Conservation (phyloP, 2,797 vertebrate genomes). For the Phalanger gymnotis region DNA sequence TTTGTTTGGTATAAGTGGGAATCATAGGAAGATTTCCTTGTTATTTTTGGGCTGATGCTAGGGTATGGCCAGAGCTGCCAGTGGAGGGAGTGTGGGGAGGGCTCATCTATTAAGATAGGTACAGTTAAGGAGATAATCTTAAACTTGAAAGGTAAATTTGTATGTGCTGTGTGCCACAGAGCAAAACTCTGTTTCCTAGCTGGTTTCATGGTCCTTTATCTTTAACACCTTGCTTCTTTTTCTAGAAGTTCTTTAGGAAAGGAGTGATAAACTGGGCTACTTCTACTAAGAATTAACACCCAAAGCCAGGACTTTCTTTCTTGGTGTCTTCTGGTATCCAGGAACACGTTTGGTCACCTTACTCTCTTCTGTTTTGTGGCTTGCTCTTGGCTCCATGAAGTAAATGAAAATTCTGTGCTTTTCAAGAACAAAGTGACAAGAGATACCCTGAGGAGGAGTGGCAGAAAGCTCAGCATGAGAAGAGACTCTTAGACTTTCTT, state of each 20-base stretch:
- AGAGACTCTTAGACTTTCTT: not conserved
- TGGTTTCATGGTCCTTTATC: not conserved
- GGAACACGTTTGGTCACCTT: not conserved
- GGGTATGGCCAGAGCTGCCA: not conserved
- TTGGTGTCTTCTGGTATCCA: not conserved
- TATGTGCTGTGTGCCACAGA: not conserved
- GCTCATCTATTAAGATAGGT: not conserved
- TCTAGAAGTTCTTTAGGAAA: not conserved
- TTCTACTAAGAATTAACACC: not conserved
- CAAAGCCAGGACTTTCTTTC: not conserved
- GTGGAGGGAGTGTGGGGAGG: not conserved
- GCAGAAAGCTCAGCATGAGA: not conserved
- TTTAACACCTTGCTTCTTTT: not conserved
- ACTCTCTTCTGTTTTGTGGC: not conserved
- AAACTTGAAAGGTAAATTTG: not conserved
- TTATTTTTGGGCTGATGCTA: not conserved
- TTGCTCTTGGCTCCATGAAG: not conserved
- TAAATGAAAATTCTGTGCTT: not conserved
- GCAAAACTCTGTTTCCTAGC: not conserved
- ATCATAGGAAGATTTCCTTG: not conserved
- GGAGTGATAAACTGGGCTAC: not conserved
- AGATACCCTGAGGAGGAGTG: not conserved
- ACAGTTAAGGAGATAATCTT: not conserved
- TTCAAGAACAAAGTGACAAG: not conserved
- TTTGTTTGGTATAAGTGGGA: not conserved